Evolutionary conservation across 2,113 vertebrate genomes (phyloP), one percentile per base, ranked within the genome.

Genomic region (Callocephalon fimbriatum): DNA sequence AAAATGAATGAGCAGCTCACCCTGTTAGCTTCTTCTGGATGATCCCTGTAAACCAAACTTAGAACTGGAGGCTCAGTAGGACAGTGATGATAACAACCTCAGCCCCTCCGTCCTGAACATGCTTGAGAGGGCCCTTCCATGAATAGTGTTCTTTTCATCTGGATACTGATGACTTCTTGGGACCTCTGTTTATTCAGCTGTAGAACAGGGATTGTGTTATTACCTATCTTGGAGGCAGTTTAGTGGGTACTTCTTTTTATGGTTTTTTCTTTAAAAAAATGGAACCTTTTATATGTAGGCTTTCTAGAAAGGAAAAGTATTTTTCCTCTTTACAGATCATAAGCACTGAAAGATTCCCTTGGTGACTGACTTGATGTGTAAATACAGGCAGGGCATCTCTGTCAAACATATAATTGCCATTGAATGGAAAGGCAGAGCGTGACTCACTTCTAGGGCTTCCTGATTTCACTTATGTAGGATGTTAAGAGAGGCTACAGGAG

Each of bases 171-270:
- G 82, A 54, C 35, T 78, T 92, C 71, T 86, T 18, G 79, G 72
- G 73, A 71, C 51, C 38, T 86, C 45, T 96, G 58, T 96, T 96
- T 96, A 84, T 86, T 88, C 96, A 95, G 92, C 90, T 95, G 94
- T 59, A 66, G 65, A 93, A 56, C 75, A 65, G 86, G 37, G 51
- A 16, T 42, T 86, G 56, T 78, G 79, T 84, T 86, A 77, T 81
- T 79, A 76, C 67, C 83, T 86, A 15, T 84, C 83, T 88, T 83
- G 75, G 37, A 93, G 79, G 79, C 59, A 61, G 38, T 63, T 90
- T 76, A 86, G 23, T 70, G 31, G 50, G 42, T 79, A 48, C 75
- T 86, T 73, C 82, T 67, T 45, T 61, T 84, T 54, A 91, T n/a
- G 35, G 59, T 89, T 68, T 75, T 75, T 38, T 58, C 56, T 58